Base-by-base conservation (phyloP, 2,797 vertebrate genomes). In the Molossus alvarezi region DNA sequence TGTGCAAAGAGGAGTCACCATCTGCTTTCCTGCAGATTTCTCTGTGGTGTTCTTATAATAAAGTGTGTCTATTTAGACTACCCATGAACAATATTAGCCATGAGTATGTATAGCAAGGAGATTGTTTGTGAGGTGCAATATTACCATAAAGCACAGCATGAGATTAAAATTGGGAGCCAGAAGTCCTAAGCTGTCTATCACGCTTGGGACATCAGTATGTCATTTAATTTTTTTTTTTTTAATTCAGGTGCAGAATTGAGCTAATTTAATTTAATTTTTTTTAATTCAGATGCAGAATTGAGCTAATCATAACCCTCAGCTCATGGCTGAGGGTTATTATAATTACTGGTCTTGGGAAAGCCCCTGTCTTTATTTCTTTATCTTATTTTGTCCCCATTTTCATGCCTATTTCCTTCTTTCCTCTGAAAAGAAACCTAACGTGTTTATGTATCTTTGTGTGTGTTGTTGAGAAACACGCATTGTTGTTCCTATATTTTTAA, bases 391-490 rank as follows among this genome's bases (percentile, higher is more conserved):
- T 71, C 27, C 25, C 27, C 73, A 67, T 88, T 83, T 21, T 25
- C 33, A 88, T 64, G 75, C 12, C 11, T 33, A 21, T 69, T 95
- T 93, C 51, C 85, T 77, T 94, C 45, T 76, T 95, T 77, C 64
- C 20, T 79, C 33, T 2, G 17, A 81, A 65, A 94, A 77, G 72
- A 55, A 82, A 55, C 10, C 6, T 41, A 77, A 55, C 14, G 8
- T 65, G 5, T 64, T 93, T 62, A 45, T 25, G 1, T 41, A 29
- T 84, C 23, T 48, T 69, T 94, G 55, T 37, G 67, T n/a, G 5
- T 69, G 12, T 57, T 86, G 15, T 29, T 81, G 18, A 87, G 53
- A 92, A 75, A 88, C 72, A 7, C 33, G 6, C 18, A 13, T 48
- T 85, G 18, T 25, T 72, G 14, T 58, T 94, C 33, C 79, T 92